Evolutionary conservation across 30 jellyfish, hydroid and myxozoan genomes (phyloP).

Genomic region (Pelagia noctiluca): DNA sequence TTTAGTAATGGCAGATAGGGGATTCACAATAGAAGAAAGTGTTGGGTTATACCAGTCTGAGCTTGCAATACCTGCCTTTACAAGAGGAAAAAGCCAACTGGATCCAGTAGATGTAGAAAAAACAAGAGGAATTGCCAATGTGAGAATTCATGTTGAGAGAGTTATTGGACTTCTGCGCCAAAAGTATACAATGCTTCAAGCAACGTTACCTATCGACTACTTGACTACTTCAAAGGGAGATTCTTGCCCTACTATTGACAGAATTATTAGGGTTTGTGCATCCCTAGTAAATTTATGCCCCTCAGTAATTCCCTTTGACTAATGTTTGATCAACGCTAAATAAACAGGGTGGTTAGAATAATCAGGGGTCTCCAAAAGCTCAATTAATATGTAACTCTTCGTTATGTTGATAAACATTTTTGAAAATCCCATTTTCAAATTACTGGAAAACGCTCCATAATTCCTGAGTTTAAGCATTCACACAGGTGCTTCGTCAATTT

Average conservation of each 20-base stretch:
- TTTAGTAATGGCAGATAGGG: no score
- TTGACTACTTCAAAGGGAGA: no score
- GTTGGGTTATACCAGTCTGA: constrained; percentile 43
- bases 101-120: no score
- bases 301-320: constrained; percentile 25
- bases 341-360: background rate
- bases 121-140: background rate
- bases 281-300: background rate
- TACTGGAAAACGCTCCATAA: background rate
- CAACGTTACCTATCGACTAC: no score
- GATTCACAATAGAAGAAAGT: no score
- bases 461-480: background rate
- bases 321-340: background rate
- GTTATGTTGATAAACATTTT: background rate
- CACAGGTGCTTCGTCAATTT: no score
- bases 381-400: background rate
- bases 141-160: background rate
- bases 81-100: no score
- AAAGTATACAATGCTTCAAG: background rate
- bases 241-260: no score
- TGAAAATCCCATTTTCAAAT: background rate
- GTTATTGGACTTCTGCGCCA: background rate
- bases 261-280: no score
- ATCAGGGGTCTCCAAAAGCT: background rate
- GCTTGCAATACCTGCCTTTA: constrained; percentile 66